Conservation (phyloP, 2,888 invertebrate species). For the Athalia rosae region DNA sequence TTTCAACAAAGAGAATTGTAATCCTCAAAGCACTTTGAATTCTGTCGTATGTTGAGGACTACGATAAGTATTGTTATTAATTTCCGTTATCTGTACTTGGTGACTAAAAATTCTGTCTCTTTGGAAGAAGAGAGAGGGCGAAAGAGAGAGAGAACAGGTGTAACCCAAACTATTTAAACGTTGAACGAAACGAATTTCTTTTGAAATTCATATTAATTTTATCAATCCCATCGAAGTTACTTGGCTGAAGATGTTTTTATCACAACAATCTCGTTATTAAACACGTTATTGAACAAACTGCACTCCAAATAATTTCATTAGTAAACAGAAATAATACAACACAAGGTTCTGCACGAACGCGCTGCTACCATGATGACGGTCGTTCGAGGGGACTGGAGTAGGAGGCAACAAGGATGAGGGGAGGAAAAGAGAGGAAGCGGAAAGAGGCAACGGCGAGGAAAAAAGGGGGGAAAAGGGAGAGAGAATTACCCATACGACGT, state of each 20-base stretch:
- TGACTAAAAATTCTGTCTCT: conserved; percentile 1
- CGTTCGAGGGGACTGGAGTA: conserved; percentile 53
- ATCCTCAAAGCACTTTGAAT: conserved; percentile 34
- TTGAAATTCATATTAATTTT: too few relatives aligned
- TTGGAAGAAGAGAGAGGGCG: too few relatives aligned
- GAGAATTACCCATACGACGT: too few relatives aligned
- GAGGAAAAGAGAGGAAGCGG: neutral
- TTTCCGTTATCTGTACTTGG: conserved; percentile 17
- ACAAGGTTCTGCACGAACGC: conserved; percentile 55
- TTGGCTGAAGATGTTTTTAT: neutral
- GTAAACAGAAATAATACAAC: conserved; percentile 38
- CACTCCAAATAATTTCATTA: conserved; percentile 38
- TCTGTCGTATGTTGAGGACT: neutral
- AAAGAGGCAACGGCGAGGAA: neutral
- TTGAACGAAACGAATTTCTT: too few relatives aligned
- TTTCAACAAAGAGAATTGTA: conserved; percentile 19
- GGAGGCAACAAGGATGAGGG: conserved; percentile 30
- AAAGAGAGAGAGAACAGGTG: neutral
- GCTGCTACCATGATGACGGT: conserved; percentile 47
- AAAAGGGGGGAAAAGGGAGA: neutral
- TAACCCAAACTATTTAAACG: neutral
- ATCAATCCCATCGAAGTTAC: too few relatives aligned
- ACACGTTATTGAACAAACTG: conserved; percentile 40
- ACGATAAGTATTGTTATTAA: conserved; percentile 32
- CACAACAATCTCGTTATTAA: conserved; percentile 35